These are phyloP conservation scores for Drosophila ficusphila DNA, from an alignment of 1,140 invertebrate species.

Conservation along the genomic window DNA sequence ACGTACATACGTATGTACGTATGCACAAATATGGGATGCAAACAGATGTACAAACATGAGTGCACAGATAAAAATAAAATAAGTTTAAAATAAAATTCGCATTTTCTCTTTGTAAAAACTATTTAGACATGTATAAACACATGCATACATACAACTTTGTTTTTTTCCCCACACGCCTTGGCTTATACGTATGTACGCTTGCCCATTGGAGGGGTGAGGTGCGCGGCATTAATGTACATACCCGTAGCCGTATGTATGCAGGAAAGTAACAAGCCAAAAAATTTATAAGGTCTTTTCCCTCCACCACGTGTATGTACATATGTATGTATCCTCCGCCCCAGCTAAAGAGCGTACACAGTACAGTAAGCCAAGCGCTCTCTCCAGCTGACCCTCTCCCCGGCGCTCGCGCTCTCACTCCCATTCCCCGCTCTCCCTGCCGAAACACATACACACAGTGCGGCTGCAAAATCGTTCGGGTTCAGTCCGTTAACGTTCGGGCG, in stretches of 20 bases:
- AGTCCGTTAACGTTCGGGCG: too few relatives aligned
- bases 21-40: conserved; percentile 15
- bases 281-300: conserved; percentile 69
- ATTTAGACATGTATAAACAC: conserved; percentile 4
- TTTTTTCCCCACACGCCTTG: conserved; percentile 4
- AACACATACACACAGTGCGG: conserved; percentile 38
- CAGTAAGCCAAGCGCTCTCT: conserved; percentile 52
- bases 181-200: conserved; percentile 2
- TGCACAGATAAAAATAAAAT: conserved; percentile 11
- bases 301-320: conserved; percentile 75
- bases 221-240: conserved; percentile 29
- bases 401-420: conserved; percentile 21
- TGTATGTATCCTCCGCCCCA: conserved; percentile 31
- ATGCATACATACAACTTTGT: conserved; percentile 1
- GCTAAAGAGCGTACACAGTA: conserved; percentile 30
- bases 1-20: conserved; percentile 37
- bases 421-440: conserved; percentile 11
- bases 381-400: too few relatives aligned
- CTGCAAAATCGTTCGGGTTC: too few relatives aligned
- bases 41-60: background rate
- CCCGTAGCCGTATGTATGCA: conserved; percentile 20
- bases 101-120: background rate
- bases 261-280: conserved; percentile 69
- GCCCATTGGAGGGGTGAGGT: conserved; percentile 11
- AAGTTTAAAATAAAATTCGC: conserved; percentile 3